phyloP scores from a whole-genome alignment of 2,888 invertebrate genomes.

The Lasioglossum calceatum region DNA sequence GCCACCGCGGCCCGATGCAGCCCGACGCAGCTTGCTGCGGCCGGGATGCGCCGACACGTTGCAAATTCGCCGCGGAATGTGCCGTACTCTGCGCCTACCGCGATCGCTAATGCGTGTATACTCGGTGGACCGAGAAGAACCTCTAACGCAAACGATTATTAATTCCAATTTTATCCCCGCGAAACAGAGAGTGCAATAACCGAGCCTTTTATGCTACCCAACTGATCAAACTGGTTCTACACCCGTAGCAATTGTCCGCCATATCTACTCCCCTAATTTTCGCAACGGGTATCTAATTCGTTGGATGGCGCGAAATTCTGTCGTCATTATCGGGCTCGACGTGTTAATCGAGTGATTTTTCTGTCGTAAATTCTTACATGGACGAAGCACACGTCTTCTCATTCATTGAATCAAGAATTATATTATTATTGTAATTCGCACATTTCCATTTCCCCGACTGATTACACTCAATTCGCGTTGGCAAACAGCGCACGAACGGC shows the following conservation, averaged over 20 bases:
- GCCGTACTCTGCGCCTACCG: slow-evolving; percentile 25
- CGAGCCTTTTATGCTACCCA: background rate
- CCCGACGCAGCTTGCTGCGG: background rate
- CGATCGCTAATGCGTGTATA: slow-evolving; percentile 31
- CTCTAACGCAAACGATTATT: background rate
- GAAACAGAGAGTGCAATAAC: background rate
- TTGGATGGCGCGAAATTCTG: background rate
- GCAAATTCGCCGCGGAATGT: slow-evolving; percentile 60
- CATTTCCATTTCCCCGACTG: background rate
- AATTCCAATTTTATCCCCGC: background rate
- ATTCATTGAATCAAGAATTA: no score
- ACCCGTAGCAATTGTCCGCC: background rate
- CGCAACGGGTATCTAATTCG: background rate
- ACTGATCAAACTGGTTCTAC: slow-evolving; percentile 1
- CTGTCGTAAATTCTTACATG: background rate
- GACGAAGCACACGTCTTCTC: no score
- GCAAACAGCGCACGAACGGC: background rate
- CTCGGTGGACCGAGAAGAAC: slow-evolving; percentile 13
- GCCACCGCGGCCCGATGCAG: slow-evolving; percentile 11
- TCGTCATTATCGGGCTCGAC: background rate
- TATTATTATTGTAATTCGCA: background rate
- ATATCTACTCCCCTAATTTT: background rate
- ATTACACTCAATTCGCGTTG: background rate
- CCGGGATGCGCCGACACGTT: slow-evolving; percentile 58
- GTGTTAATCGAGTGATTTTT: background rate